Evolutionary conservation across 2,113 vertebrate species (phyloP).

Genomic region (Callithrix jacchus): DNA sequence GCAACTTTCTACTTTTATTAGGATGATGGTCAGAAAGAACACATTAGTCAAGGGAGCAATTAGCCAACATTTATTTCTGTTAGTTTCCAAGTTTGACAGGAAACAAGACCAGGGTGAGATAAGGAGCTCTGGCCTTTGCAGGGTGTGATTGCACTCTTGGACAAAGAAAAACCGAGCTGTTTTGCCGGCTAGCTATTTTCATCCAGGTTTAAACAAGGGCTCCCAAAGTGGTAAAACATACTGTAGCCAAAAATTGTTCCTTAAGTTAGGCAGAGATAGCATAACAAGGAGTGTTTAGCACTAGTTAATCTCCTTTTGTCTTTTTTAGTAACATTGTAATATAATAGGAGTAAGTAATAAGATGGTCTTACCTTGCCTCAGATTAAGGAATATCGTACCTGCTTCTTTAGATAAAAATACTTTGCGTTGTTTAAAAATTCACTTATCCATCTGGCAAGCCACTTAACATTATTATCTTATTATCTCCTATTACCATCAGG

Average conservation of each 20-base stretch:
- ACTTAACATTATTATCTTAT: background rate
- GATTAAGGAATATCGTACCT: background rate
- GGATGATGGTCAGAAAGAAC: slow-evolving; percentile 35
- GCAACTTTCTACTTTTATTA: background rate
- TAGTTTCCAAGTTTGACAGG: slow-evolving; percentile 62
- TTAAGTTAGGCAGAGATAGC: background rate
- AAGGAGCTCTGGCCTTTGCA: slow-evolving; percentile 40
- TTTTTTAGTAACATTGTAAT: background rate
- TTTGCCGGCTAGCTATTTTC: slow-evolving; percentile 68
- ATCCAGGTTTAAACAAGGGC: background rate
- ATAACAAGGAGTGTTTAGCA: background rate
- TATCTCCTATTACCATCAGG: background rate
- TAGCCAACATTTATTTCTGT: slow-evolving; percentile 27
- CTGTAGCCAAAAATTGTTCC: background rate
- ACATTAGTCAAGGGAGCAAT: slow-evolving; percentile 12
- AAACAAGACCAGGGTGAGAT: slow-evolving; percentile 57
- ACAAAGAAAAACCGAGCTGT: slow-evolving; percentile 57
- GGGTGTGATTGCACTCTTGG: slow-evolving; percentile 40
- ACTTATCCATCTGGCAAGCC: background rate
- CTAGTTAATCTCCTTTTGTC: background rate
- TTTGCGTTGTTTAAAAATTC: background rate
- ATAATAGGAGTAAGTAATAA: background rate
- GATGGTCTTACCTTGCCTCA: background rate
- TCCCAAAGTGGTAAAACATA: background rate
- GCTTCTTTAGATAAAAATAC: background rate